Evolutionary conservation across 1,140 invertebrate species (phyloP).

Genomic region (Bombus cullumanus): DNA sequence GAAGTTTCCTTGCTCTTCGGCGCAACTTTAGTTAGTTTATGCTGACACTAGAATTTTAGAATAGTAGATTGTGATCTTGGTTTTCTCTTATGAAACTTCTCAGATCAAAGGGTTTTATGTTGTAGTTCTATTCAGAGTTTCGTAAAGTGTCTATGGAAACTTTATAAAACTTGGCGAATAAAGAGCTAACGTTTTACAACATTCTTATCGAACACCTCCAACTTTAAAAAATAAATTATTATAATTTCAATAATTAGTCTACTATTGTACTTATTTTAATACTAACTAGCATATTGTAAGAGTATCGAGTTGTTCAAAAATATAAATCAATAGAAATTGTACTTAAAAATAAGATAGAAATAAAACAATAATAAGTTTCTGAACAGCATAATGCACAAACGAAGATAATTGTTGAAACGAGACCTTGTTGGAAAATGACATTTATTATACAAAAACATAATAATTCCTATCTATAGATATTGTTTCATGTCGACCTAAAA

Average conservation of each 20-base stretch:
- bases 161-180: not conserved
- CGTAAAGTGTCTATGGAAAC: not conserved
- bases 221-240: not conserved
- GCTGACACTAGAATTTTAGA: not conserved
- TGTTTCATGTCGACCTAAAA: not conserved
- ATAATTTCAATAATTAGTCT: not conserved
- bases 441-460: not conserved
- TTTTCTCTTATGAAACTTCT: not conserved
- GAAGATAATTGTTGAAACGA: not conserved
- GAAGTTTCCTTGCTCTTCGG: not conserved
- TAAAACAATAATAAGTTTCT: not conserved
- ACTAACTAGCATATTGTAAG: not conserved
- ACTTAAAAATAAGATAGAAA: not conserved
- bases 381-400: not conserved
- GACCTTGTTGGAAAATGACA: not conserved
- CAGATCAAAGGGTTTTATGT: not conserved
- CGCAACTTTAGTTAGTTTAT: not conserved
- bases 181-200: not conserved
- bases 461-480: not conserved
- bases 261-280: not conserved
- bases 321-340: too few species aligned
- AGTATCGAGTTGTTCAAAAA: not conserved
- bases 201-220: not conserved
- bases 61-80: not conserved
- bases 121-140: not conserved